Evolutionary conservation across 2,888 invertebrate species (phyloP), one percentile per base, ranked within the genome.

Genomic region (Amiota communis): DNA sequence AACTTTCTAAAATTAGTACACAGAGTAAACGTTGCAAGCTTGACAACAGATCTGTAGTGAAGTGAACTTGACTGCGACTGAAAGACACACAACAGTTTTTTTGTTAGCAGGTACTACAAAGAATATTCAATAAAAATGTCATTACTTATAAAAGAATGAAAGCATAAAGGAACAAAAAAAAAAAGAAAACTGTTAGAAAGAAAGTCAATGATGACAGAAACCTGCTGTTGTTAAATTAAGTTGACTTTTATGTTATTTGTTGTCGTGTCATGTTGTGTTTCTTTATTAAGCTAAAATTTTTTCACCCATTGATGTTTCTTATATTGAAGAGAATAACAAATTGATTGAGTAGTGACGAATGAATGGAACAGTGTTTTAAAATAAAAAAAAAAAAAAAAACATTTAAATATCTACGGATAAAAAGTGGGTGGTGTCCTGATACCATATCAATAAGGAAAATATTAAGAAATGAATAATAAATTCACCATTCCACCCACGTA

Each of bases 171-270:
- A 68, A 53, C 53, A 53, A 53, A n/a, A 53, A 6, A 15, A 53
- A 47, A 65, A n/a, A 4, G 15, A 17, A 51, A 17, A 48, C 51
- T 13, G 15, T 17, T 6, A 56, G 8, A 36, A 61, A 56, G 20
- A 46, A 65, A 48, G 56, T 65, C 77, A 53, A 77, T 74, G 71
- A 71, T 76, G 46, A 36, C 36, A 36, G 36, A 8, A 36, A 78
- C 72, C 78, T 79, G 74, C 69, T 71, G 48, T 49, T 69, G 69
- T 23, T 81, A 36, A 83, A 85, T 83, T 80, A 79, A 83, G 83
- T 80, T 84, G 75, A 75, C 75, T 72, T 78, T n/a, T 53, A 4
- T 36, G 2, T n/a, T 53, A n/a, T 53, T 1, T n/a, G 2, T 53
- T 53, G 53, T n/a, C 8, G 23, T 23, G 23, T 23, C 3, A 3